These are phyloP conservation scores for Apaloderma vittatum DNA, from an alignment of 2,113 vertebrate genomes.

Conservation along the genomic window DNA sequence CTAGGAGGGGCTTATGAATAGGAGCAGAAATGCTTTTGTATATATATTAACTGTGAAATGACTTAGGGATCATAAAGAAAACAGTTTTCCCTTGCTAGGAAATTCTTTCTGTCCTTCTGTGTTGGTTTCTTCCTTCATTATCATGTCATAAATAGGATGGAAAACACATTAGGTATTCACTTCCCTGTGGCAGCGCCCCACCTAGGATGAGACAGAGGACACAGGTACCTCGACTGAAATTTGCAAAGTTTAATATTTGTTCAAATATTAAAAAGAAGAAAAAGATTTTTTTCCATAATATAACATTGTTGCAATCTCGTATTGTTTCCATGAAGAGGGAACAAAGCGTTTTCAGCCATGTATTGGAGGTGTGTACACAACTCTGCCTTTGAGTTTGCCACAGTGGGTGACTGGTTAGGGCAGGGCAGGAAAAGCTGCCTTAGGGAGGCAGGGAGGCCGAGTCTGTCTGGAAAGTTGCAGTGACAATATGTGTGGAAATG, in stretches of 20 bases:
- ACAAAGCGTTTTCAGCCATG: neutral
- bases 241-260: neutral
- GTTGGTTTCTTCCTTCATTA: neutral
- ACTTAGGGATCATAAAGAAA: neutral
- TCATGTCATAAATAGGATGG: neutral
- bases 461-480: neutral
- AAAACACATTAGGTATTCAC: neutral
- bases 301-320: rapidly evolving
- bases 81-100: neutral
- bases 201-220: neutral
- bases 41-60: neutral
- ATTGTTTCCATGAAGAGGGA: neutral
- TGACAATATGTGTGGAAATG: neutral
- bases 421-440: neutral
- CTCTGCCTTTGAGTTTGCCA: neutral
- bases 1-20: neutral
- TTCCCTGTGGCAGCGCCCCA: neutral
- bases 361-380: neutral
- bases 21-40: neutral
- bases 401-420: rapidly evolving
- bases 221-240: neutral
- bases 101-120: neutral
- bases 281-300: neutral
- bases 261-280: neutral
- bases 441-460: neutral